Evolutionary conservation across 2,797 vertebrate species (phyloP).

Genomic region (Atherinosoma microstoma): DNA sequence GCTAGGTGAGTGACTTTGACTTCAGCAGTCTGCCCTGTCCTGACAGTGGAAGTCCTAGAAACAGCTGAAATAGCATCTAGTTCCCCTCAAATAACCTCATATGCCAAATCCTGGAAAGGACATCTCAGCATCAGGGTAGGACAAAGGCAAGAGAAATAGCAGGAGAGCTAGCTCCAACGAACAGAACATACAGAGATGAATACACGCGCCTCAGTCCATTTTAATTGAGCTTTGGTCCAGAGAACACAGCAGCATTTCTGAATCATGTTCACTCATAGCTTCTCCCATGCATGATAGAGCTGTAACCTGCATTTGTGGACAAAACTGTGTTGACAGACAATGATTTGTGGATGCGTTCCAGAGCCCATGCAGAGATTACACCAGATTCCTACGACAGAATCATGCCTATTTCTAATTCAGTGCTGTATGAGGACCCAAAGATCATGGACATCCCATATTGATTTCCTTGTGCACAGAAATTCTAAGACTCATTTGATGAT

Average conservation of each 20-base stretch:
- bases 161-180: background rate
- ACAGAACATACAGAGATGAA: background rate
- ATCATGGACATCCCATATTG: no score
- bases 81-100: background rate
- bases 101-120: background rate
- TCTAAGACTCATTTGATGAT: no score
- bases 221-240: no score
- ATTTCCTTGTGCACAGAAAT: no score
- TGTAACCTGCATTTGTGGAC: background rate
- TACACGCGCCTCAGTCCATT: background rate
- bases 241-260: background rate
- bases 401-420: no score
- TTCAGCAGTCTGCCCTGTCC: background rate
- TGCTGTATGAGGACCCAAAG: no score
- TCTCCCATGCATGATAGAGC: background rate
- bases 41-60: background rate
- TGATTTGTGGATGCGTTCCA: no score
- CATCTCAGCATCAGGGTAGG: background rate
- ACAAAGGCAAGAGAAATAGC: background rate
- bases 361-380: no score
- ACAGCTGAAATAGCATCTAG: background rate
- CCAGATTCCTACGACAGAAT: no score
- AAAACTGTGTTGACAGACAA: background rate
- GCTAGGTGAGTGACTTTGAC: background rate
- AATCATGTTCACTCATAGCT: background rate